Evolutionary conservation across 2,888 invertebrate species (phyloP), one percentile per base, ranked within the genome.

Genomic region (Cantharis flavilabris): DNA sequence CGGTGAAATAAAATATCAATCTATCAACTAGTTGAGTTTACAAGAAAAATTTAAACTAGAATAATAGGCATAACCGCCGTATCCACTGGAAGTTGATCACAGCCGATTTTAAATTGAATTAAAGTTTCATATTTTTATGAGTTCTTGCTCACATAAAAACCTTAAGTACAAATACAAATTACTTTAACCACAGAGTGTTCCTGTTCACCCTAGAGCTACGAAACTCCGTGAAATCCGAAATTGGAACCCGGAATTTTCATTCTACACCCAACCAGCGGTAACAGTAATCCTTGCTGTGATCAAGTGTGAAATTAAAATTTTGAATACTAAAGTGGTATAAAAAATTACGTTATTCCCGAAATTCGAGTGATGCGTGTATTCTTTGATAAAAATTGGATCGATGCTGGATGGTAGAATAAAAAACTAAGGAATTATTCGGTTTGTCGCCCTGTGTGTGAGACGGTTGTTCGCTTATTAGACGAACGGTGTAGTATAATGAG

Each of bases 1-100:
- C 81, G 79, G 76, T 76, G 81, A 83, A 83, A 84, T 84, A 83
- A 83, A 83, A 83, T 83, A 82, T 82, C 83, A 83, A 84, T 84
- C 84, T 82, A 84, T 84, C 84, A 84, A 83, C 28, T 30, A 30
- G 28, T 73, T 13, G 78, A 78, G 75, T 70, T 72, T 69, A 79
- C 72, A 65, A 49, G 49, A 49, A 49, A 49, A 49, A 13, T 49
- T 49, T 49, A 49, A n/a, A 49, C n/a, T 49, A n/a, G 4, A 33
- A 13, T 49, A 30, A 9, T 11, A 30, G 10, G 28, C 33, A 33
- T 13, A 11, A 33, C 33, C 13, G 13, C 1, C 33, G 11, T 33
- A 33, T 13, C 33, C 4, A n/a, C 33, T 33, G 33, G 5, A 33
- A 49, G 4, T 49, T 49, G n/a, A 49, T 49, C 49, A 49, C 2